Conservation (phyloP, 2,888 invertebrate species). For the Synanthedon tipuliformis region DNA sequence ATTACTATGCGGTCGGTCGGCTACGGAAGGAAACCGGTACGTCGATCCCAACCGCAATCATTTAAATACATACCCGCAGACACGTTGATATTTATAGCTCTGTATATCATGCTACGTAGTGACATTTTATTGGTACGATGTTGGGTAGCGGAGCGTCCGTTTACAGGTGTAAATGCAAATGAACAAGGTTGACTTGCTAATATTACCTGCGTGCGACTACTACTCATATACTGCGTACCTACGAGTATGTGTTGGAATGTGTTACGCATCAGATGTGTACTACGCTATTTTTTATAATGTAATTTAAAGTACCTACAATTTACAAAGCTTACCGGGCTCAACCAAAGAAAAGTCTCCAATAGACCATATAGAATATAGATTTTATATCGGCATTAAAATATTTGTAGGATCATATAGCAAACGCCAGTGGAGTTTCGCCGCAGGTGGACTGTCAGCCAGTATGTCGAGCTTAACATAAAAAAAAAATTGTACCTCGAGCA, state of each 20-base stretch:
- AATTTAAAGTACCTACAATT: background rate
- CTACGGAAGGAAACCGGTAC: conserved; percentile 59
- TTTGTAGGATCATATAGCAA: no score
- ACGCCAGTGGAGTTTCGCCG: no score
- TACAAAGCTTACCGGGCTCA: background rate
- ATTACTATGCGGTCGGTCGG: conserved; percentile 61
- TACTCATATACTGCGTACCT: background rate
- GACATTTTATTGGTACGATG: conserved; percentile 53
- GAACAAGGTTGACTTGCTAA: conserved; percentile 8
- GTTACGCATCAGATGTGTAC: background rate
- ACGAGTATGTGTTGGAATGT: background rate
- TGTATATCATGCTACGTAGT: conserved; percentile 52
- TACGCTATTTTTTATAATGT: no score
- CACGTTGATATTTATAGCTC: conserved; percentile 53
- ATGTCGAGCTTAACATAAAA: no score
- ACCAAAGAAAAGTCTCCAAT: background rate
- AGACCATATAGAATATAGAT: background rate
- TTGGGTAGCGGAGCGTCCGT: conserved; percentile 7
- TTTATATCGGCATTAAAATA: no score
- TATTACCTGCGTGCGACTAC: background rate
- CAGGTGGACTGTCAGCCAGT: no score
- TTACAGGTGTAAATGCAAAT: conserved; percentile 33
- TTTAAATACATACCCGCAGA: conserved; percentile 57
- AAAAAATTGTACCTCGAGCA: no score
- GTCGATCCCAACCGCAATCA: conserved; percentile 62